phyloP scores from a whole-genome alignment of 1,140 invertebrate species.

The Calycopis cecrops region DNA sequence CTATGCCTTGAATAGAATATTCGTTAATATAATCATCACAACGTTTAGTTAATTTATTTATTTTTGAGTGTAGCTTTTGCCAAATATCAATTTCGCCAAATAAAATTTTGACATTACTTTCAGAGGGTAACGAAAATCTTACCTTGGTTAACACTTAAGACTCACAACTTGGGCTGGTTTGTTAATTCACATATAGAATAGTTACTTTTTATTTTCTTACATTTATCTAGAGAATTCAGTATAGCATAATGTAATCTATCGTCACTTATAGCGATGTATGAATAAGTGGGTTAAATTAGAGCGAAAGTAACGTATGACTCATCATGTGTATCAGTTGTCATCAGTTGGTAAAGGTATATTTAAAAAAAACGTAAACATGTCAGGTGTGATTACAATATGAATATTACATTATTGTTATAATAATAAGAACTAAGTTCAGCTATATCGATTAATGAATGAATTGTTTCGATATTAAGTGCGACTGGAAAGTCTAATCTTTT shows the following conservation, averaged over 20 bases:
- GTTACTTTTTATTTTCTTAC: conserved; percentile 18
- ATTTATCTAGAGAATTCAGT: conserved; percentile 20
- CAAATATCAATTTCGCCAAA: too few species aligned
- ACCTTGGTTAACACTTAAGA: conserved; percentile 12
- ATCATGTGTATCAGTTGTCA: too few species aligned
- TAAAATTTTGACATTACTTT: conserved; percentile 6
- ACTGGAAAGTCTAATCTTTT: too few species aligned
- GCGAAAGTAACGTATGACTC: conserved; percentile 17
- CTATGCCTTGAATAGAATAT: too few species aligned
- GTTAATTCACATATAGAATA: conserved; percentile 27
- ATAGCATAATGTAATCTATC: conserved; percentile 28
- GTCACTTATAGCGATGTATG: conserved; percentile 24
- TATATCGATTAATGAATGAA: conserved; percentile 27
- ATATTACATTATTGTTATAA: conserved; percentile 26
- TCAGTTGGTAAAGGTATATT: conserved; percentile 23
- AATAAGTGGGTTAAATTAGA: conserved; percentile 23
- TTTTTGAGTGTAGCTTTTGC: too few species aligned
- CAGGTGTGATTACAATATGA: conserved; percentile 22
- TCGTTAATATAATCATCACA: too few species aligned
- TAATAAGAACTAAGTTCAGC: conserved; percentile 26
- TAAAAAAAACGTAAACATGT: conserved; percentile 20
- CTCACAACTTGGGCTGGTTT: conserved; percentile 26
- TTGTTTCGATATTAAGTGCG: conserved; percentile 24
- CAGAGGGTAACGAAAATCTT: conserved; percentile 7
- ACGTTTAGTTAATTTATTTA: conserved; percentile 1